Evolutionary conservation across 2,797 vertebrate species (phyloP).

Genomic region (Acrossocheilus fasciatus): DNA sequence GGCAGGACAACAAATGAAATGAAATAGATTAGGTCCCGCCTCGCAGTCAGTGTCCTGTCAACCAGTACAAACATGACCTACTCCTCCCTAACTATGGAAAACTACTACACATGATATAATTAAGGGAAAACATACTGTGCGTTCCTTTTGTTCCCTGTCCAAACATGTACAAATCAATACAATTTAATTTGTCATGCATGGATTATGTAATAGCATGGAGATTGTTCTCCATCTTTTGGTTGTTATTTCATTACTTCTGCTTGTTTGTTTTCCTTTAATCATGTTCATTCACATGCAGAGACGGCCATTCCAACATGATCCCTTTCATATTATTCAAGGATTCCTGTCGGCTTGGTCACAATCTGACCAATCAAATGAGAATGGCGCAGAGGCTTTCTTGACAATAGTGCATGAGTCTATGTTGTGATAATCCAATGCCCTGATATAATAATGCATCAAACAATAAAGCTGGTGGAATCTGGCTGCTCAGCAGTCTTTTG

Average conservation of each 20-base stretch:
- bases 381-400: constrained; percentile 59
- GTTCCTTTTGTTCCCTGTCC: neutral
- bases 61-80: neutral
- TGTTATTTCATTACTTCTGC: neutral
- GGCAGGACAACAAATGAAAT: constrained; percentile 15
- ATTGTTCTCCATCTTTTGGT: neutral
- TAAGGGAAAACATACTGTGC: neutral
- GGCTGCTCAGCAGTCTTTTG: constrained; percentile 41
- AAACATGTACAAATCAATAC: neutral
- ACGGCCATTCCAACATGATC: constrained; percentile 37
- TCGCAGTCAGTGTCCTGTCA: neutral
- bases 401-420: constrained; percentile 55
- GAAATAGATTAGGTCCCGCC: neutral
- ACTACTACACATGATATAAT: neutral
- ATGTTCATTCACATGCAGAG: constrained; percentile 15
- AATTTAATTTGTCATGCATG: neutral
- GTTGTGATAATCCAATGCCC: constrained; percentile 68
- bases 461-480: constrained; percentile 70
- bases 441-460: constrained; percentile 69
- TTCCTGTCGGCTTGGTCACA: constrained; percentile 38
- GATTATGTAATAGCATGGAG: neutral
- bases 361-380: constrained; percentile 58
- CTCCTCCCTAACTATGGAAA: neutral
- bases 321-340: constrained; percentile 26
- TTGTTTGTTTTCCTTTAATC: neutral